A percentile compares a stretch with the other conserved stretches of the same genome.
Conservation (phyloP, 2,888 invertebrate genomes). For the Willowsia nigromaculata region DNA sequence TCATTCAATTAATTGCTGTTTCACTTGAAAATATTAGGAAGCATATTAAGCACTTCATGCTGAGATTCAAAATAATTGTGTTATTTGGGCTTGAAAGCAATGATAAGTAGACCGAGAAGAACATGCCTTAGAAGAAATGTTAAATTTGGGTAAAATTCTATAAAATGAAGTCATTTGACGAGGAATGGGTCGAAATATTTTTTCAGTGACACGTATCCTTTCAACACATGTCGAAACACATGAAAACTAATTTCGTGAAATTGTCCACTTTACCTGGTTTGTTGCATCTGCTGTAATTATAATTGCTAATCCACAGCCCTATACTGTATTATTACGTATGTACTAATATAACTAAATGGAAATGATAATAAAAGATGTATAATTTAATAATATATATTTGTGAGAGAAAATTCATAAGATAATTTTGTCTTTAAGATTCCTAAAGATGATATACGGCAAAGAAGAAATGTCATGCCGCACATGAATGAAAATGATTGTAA, state of each 20-base stretch:
- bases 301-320: neutral
- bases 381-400: neutral
- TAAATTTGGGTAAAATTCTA: neutral
- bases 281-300: neutral
- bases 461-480: too few relatives aligned
- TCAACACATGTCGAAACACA: neutral
- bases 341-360: neutral
- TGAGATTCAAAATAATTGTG: too few relatives aligned
- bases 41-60: too few relatives aligned
- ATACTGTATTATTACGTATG: neutral
- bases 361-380: neutral
- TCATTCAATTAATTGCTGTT: too few relatives aligned
- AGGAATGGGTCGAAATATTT: neutral
- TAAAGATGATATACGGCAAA: neutral
- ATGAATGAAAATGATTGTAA: neutral
- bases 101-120: neutral
- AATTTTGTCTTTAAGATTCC: neutral
- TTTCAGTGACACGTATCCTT: neutral
- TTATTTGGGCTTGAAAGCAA: too few relatives aligned
- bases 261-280: conserved; percentile 2
- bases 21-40: too few relatives aligned
- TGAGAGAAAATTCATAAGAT: neutral
- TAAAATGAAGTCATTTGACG: too few relatives aligned
- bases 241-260: neutral
- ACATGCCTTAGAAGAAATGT: neutral